These are phyloP conservation scores for Condylostylus longicornis DNA, from an alignment of 1,140 invertebrate species.

Conservation along the genomic window DNA sequence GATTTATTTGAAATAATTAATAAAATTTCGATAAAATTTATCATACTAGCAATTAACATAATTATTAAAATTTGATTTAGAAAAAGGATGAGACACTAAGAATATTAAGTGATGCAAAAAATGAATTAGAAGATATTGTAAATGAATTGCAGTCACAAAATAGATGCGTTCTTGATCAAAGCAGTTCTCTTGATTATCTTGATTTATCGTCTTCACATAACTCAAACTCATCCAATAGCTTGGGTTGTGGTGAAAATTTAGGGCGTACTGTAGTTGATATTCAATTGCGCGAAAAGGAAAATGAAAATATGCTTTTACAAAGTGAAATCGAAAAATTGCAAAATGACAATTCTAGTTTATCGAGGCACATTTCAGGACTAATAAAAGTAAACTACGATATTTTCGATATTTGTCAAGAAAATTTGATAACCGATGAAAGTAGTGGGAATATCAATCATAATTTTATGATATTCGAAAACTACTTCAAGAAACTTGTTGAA, in stretches of 20 bases:
- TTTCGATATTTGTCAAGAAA: constrained; percentile 7
- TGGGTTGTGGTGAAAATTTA: constrained; percentile 20
- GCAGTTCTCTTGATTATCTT: constrained; percentile 17
- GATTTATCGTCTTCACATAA: constrained; percentile 13
- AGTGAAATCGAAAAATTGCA: constrained; percentile 7
- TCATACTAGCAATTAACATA: too few species aligned
- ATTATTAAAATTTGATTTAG: constrained; percentile 5
- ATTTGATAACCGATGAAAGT: background rate
- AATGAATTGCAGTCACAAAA: constrained; percentile 16
- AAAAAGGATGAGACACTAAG: constrained; percentile 8
- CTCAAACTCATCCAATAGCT: constrained; percentile 7
- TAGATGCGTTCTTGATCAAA: constrained; percentile 13
- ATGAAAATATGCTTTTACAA: constrained; percentile 17
- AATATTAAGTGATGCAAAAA: constrained; percentile 13
- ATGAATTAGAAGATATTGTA: constrained; percentile 19
- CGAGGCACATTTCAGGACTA: constrained; percentile 5
- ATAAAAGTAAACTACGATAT: constrained; percentile 4
- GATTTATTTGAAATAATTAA: too few species aligned
- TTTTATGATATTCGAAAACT: background rate
- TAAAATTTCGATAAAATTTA: too few species aligned
- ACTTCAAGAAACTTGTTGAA: background rate
- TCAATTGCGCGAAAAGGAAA: constrained; percentile 24
- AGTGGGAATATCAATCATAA: background rate
- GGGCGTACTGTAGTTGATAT: constrained; percentile 22
- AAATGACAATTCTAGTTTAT: constrained; percentile 5